phyloP scores from a whole-genome alignment of 2,113 vertebrate species.

The Calonectris borealis region DNA sequence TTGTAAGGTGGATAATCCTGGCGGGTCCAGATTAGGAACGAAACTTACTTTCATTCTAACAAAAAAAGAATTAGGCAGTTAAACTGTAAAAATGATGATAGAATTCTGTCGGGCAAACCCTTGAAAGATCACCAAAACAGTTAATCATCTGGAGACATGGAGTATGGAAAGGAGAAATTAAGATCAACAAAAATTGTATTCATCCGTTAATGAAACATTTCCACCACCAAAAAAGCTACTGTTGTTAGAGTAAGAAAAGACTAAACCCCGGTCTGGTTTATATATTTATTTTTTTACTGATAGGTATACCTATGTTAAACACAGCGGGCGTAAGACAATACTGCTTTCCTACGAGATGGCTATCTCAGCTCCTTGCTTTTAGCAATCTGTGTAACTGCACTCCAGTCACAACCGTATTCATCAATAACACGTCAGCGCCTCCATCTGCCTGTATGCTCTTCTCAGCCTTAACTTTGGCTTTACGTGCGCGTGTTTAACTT shows the following conservation, averaged over 20 bases:
- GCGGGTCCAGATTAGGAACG: not conserved
- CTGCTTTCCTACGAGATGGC: not conserved
- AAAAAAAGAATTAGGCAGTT: not conserved
- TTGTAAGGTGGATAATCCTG: not conserved
- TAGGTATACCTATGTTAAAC: not conserved
- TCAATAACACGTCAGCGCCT: not conserved
- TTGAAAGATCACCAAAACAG: not conserved
- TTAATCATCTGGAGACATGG: not conserved
- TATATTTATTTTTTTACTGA: not conserved
- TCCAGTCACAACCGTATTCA: not conserved
- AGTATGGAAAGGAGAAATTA: not conserved
- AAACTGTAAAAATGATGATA: not conserved
- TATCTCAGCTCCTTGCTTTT: not conserved
- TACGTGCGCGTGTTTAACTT: accelerated
- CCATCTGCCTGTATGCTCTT: not conserved
- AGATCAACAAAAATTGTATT: not conserved
- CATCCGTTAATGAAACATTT: not conserved
- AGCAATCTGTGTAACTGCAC: not conserved
- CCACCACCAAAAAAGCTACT: not conserved
- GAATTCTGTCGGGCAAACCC: not conserved
- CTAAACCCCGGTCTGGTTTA: not conserved
- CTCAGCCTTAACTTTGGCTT: not conserved
- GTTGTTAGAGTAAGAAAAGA: not conserved
- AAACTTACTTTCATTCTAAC: not conserved
- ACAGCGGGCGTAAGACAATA: not conserved